A percentile compares a stretch with the other conserved stretches of the same genome.
These are phyloP conservation scores for Poecile montanus DNA, from an alignment of 2,797 vertebrate species.

Conservation along the genomic window DNA sequence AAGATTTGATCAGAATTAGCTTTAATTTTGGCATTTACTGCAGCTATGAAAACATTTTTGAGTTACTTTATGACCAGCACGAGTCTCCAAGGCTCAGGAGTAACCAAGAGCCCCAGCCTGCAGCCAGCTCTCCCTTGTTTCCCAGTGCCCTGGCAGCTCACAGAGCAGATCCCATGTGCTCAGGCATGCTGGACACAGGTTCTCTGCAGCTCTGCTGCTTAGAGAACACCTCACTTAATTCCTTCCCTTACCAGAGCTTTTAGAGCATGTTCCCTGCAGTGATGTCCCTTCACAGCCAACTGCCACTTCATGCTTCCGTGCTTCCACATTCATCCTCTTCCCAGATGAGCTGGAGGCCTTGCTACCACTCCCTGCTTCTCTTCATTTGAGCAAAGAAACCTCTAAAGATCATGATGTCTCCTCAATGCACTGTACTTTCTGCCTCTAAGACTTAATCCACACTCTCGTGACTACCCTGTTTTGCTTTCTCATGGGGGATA, in stretches of 20 bases:
- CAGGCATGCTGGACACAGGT: fast-evolving
- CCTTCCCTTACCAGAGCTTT: neutral
- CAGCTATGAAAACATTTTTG: constrained; percentile 10
- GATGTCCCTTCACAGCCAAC: neutral
- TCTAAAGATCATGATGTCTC: neutral
- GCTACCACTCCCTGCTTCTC: neutral
- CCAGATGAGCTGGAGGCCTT: neutral
- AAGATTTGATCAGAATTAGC: neutral
- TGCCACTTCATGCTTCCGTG: neutral
- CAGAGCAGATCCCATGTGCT: fast-evolving
- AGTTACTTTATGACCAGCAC: neutral
- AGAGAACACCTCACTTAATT: neutral
- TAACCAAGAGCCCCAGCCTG: neutral
- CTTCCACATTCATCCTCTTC: neutral
- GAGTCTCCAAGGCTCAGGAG: neutral
- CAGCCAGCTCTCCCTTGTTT: neutral
- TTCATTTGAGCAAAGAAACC: neutral
- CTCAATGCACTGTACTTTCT: neutral
- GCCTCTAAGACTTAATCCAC: neutral
- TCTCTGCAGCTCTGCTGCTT: neutral
- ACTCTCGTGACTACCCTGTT: neutral
- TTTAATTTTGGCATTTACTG: constrained; percentile 37
- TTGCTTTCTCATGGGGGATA: neutral
- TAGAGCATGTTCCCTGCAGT: neutral
- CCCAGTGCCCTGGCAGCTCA: neutral